Evolutionary conservation across 2,888 invertebrate genomes (phyloP), one percentile per base, ranked within the genome.

Genomic region (Drosophila colorata): DNA sequence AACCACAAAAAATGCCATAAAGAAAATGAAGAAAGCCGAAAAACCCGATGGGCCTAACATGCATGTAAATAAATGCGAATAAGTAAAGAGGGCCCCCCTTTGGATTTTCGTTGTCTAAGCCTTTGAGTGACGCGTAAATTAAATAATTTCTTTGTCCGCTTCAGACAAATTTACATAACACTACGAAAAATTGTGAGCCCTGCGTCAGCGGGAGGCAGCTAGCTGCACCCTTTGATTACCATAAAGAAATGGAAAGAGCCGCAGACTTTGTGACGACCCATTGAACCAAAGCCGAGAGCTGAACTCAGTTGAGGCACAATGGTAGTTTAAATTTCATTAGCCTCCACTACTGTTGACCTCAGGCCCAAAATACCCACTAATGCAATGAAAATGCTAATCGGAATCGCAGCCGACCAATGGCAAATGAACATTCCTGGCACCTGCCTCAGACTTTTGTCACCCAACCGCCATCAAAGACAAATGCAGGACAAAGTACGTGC

Each of bases 61-160:
- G 86, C 87, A 82, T 87, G 85, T 87, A 79, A 83, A 87, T 85
- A 76, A 85, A 83, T 83, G 87, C 86, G 88, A 83, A 83, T 87
- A 81, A 71, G 58, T 55, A 57, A 59, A 67, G 53, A 47, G 65
- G 38, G 55, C 40, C 28, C 58, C 25, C 20, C 38, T 31, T 57
- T 51, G 38, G 57, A 57, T 51, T 40, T 57, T 40, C 11, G 33
- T 28, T 28, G 38, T 23, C 46, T 71, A 61, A 78, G 73, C 72
- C 72, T 72, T 71, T 70, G 65, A 68, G 49, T 59, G 72, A 66
- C 69, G 74, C 76, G 78, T 87, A 87, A 86, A 85, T 85, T 86
- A 88, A 87, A 85, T 88, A 87, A 85, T 86, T 86, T 83, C 80
- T 83, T 85, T 85, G 85, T 85, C 23, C 49, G 63, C 57, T 23